Percentiles rank a stretch among this genome's conserved stretches.
phyloP scores from a whole-genome alignment of 2,797 vertebrate species.

The Channallabes apus region DNA sequence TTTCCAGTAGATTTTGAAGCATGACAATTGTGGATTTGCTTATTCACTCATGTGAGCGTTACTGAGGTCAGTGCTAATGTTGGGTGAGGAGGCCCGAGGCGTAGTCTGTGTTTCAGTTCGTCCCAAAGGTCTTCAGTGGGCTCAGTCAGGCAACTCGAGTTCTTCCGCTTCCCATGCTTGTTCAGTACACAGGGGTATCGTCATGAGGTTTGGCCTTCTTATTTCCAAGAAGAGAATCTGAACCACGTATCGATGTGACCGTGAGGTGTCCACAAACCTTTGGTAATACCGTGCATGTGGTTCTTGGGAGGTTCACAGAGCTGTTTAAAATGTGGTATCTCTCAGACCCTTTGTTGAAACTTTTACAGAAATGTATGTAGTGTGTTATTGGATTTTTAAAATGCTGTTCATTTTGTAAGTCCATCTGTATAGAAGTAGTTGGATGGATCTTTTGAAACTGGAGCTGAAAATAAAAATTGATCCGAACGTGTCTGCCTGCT shows the following conservation, averaged over 20 bases:
- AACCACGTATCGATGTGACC: background rate
- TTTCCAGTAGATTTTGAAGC: background rate
- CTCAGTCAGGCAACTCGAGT: background rate
- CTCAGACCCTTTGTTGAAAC: background rate
- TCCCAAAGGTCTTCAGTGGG: background rate
- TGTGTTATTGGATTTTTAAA: background rate
- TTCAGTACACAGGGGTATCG: background rate
- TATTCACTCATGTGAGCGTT: background rate
- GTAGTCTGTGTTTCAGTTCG: background rate
- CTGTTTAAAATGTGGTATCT: background rate
- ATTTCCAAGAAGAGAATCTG: background rate
- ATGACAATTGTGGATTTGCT: background rate
- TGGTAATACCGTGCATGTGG: background rate
- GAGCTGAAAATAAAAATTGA: slow-evolving; percentile 19
- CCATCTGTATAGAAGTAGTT: background rate
- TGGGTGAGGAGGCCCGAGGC: background rate
- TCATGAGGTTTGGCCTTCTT: background rate
- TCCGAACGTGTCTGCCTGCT: background rate
- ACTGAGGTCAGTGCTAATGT: background rate
- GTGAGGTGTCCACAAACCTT: background rate
- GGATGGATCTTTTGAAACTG: slow-evolving; percentile 20
- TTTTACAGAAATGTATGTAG: background rate
- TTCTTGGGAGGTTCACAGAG: background rate
- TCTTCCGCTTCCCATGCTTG: background rate
- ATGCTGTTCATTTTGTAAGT: background rate